These are phyloP conservation scores for Crepidodera aurea DNA, from an alignment of 2,888 invertebrate genomes.

Conservation along the genomic window DNA sequence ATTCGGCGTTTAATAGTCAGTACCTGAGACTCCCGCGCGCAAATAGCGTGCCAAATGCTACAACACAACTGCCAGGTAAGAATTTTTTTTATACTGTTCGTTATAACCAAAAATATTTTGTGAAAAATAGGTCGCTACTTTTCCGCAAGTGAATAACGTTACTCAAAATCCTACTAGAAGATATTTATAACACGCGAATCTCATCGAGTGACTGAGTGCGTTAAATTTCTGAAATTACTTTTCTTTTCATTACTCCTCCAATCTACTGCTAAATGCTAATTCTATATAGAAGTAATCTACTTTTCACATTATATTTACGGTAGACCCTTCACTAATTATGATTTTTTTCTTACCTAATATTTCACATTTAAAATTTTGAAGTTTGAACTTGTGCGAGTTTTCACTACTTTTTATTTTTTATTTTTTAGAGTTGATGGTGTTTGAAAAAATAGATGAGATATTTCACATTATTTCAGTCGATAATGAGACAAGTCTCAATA, in stretches of 20 bases:
- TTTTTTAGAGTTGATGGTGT: constrained; percentile 29
- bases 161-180: no score
- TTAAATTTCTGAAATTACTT: no score
- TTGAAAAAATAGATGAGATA: constrained; percentile 11
- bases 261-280: no score
- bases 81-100: constrained; percentile 8
- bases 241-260: no score
- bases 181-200: no score
- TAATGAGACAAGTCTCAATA: background rate
- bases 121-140: background rate
- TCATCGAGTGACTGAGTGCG: no score
- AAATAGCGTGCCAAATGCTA: constrained; percentile 66
- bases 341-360: constrained; percentile 4
- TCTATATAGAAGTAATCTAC: no score
- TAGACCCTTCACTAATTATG: background rate
- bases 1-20: constrained; percentile 62
- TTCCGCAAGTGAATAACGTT: no score
- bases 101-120: background rate
- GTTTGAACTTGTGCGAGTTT: constrained; percentile 29
- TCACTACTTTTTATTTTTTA: constrained; percentile 24
- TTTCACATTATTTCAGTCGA: background rate
- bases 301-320: background rate
- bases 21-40: constrained; percentile 68
- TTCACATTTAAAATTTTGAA: constrained; percentile 23
- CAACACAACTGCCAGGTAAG: constrained; percentile 69